phyloP scores from a whole-genome alignment of 1,140 invertebrate genomes.

The Conus betulinus region DNA sequence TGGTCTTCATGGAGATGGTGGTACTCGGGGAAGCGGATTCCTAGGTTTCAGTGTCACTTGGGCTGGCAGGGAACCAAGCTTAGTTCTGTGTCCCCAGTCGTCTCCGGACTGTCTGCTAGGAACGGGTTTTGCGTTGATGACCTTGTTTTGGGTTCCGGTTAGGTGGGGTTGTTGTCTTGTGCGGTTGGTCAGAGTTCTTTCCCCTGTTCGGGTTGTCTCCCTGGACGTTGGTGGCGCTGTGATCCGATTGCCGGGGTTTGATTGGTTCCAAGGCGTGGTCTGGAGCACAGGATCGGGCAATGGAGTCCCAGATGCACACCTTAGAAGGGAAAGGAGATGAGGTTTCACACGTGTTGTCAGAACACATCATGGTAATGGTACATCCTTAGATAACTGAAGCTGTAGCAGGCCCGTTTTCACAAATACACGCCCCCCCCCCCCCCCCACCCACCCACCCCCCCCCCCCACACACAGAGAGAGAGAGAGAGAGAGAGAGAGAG shows the following conservation, averaged over 20 bases:
- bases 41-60: background rate
- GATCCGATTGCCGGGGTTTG: background rate
- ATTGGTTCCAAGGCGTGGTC: background rate
- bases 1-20: background rate
- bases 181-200: background rate
- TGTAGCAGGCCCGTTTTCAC: too few species aligned
- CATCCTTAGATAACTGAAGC: too few species aligned
- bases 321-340: background rate
- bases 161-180: background rate
- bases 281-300: constrained; percentile 16
- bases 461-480: background rate
- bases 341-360: too few species aligned
- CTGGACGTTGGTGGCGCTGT: background rate
- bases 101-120: background rate
- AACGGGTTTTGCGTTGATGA: background rate
- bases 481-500: background rate
- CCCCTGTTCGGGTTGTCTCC: background rate
- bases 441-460: too few species aligned
- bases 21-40: background rate
- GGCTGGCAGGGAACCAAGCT: background rate
- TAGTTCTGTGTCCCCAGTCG: background rate
- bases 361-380: too few species aligned
- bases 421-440: too few species aligned
- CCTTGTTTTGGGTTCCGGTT: background rate
- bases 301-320: constrained; percentile 46